A percentile compares a stretch with the other conserved stretches of the same genome.
Evolutionary conservation across 2,888 invertebrate species (phyloP).

Genomic region (Archips crataeganus): DNA sequence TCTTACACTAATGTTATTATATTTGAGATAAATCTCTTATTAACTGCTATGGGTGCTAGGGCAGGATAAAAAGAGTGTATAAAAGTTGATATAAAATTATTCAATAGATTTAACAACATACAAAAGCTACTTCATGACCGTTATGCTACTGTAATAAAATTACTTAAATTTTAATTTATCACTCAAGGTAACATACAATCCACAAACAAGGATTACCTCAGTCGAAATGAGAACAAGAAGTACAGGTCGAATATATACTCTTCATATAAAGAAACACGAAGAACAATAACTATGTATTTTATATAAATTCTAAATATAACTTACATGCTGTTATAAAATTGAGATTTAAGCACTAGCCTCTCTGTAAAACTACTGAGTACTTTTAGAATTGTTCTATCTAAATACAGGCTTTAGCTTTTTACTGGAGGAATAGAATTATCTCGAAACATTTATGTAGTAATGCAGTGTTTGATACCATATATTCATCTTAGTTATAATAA

Average conservation of each 20-base stretch:
- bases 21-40: slow-evolving; percentile 38
- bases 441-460: slow-evolving; percentile 49
- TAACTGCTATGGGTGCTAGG: slow-evolving; percentile 80
- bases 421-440: slow-evolving; percentile 56
- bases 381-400: slow-evolving; percentile 55
- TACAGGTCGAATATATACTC: slow-evolving; percentile 41
- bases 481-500: slow-evolving; percentile 18
- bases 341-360: slow-evolving; percentile 62
- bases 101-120: slow-evolving; percentile 83
- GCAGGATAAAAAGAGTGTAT: slow-evolving; percentile 85
- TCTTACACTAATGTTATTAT: slow-evolving; percentile 32
- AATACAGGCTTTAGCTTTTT: slow-evolving; percentile 52
- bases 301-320: slow-evolving; percentile 18
- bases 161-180: slow-evolving; percentile 76
- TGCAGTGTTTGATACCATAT: slow-evolving; percentile 45
- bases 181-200: slow-evolving; percentile 72
- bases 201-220: slow-evolving; percentile 66
- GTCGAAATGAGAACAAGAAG: slow-evolving; percentile 64
- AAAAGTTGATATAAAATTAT: slow-evolving; percentile 84
- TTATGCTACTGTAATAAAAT: slow-evolving; percentile 72
- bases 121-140: slow-evolving; percentile 81
- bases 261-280: slow-evolving; percentile 44
- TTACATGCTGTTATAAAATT: slow-evolving; percentile 51
- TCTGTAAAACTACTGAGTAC: slow-evolving; percentile 47
- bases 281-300: slow-evolving; percentile 50